phyloP scores from a whole-genome alignment of 2,888 invertebrate genomes.

The Drosophila maculinotata region DNA sequence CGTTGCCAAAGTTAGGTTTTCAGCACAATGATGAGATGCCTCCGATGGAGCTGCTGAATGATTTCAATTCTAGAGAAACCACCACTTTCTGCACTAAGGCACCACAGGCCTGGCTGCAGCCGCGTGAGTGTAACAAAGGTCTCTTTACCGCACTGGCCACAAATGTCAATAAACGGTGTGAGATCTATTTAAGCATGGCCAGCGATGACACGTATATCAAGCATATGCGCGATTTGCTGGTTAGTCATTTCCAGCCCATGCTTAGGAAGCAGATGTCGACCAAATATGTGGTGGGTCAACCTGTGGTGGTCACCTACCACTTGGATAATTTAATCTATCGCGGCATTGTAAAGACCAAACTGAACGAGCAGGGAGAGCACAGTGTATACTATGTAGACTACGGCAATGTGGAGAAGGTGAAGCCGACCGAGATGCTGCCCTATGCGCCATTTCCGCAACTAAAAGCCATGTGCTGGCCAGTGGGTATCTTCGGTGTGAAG shows the following conservation, averaged over 20 bases:
- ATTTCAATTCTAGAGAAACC: slow-evolving; percentile 29
- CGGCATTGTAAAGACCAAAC: slow-evolving; percentile 83
- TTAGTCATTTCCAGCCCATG: slow-evolving; percentile 83
- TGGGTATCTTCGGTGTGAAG: slow-evolving; percentile 86
- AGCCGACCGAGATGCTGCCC: slow-evolving; percentile 87
- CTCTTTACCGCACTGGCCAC: slow-evolving; percentile 88
- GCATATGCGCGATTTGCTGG: slow-evolving; percentile 86
- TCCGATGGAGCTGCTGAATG: slow-evolving; percentile 32
- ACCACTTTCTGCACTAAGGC: slow-evolving; percentile 35
- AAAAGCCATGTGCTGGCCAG: slow-evolving; percentile 89
- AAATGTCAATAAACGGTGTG: slow-evolving; percentile 87
- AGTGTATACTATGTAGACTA: slow-evolving; percentile 92
- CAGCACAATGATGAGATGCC: slow-evolving; percentile 53
- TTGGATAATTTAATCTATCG: slow-evolving; percentile 90
- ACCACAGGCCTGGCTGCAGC: slow-evolving; percentile 87
- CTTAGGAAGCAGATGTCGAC: slow-evolving; percentile 5
- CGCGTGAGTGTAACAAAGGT: slow-evolving; percentile 85
- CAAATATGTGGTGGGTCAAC: slow-evolving; percentile 86
- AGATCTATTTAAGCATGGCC: slow-evolving; percentile 84
- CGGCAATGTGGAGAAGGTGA: slow-evolving; percentile 90
- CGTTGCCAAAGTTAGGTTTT: not conserved
- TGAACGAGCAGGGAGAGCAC: slow-evolving; percentile 78
- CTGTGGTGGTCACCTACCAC: slow-evolving; percentile 89
- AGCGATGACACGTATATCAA: slow-evolving; percentile 83
- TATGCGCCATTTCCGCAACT: slow-evolving; percentile 88